Conservation (phyloP, 2,888 invertebrate species). For the Tipula confusa region DNA sequence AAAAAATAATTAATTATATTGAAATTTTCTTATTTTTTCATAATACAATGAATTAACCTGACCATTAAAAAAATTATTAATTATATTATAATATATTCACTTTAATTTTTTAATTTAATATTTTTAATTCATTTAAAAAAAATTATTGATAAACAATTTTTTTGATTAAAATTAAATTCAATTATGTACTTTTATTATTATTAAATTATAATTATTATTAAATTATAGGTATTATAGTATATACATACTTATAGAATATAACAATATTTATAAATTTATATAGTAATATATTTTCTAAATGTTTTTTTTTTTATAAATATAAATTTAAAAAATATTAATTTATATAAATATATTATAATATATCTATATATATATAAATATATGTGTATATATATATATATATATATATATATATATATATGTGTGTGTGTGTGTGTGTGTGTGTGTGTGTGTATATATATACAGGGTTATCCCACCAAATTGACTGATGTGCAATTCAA, state of each 20-base stretch:
- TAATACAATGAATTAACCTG: background rate
- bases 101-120: background rate
- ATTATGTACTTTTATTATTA: background rate
- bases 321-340: too few relatives aligned
- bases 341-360: too few relatives aligned
- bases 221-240: too few relatives aligned
- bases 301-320: conserved; percentile 1
- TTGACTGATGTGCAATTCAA: too few relatives aligned
- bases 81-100: background rate
- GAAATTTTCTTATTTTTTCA: background rate
- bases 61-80: background rate
- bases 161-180: background rate
- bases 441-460: too few relatives aligned
- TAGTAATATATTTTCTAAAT: conserved; percentile 13
- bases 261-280: background rate
- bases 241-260: background rate
- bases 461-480: too few relatives aligned
- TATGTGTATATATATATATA: too few relatives aligned
- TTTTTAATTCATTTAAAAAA: background rate
- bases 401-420: too few relatives aligned
- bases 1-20: background rate
- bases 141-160: background rate
- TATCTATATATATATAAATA: too few relatives aligned
- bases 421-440: too few relatives aligned
- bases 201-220: too few relatives aligned